Evolutionary conservation across 2,888 invertebrate species (phyloP).

Genomic region (Drosophila algonquin): DNA sequence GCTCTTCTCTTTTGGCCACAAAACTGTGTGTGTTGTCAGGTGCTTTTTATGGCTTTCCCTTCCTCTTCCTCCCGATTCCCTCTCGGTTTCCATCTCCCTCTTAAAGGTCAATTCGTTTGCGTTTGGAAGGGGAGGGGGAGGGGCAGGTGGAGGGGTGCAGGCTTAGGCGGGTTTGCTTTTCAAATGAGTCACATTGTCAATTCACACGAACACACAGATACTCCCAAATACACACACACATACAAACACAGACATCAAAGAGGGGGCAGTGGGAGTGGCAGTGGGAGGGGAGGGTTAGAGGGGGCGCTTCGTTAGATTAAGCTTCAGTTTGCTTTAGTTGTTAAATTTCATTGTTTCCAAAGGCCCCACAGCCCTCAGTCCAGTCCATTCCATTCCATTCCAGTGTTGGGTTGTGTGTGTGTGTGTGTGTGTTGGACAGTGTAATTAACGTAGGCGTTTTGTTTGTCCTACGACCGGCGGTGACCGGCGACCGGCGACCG

Average conservation of each 20-base stretch:
- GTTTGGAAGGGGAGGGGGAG: too few relatives aligned
- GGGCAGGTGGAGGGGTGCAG: too few relatives aligned
- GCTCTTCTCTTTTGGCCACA: conserved; percentile 29
- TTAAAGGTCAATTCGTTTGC: conserved; percentile 60
- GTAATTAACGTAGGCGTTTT: conserved; percentile 58
- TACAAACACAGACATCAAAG: conserved; percentile 21
- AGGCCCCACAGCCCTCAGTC: neutral
- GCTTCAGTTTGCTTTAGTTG: conserved; percentile 47
- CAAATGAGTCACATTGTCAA: too few relatives aligned
- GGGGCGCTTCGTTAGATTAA: conserved; percentile 8
- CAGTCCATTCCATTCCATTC: neutral
- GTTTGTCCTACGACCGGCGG: conserved; percentile 34
- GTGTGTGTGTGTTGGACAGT: conserved; percentile 37
- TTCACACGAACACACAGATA: neutral
- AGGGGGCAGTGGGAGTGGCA: neutral
- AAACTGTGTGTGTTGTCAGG: conserved; percentile 37
- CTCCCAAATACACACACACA: conserved; percentile 4
- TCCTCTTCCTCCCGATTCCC: neutral
- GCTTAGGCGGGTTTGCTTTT: too few relatives aligned
- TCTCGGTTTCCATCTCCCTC: conserved; percentile 8
- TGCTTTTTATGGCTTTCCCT: conserved; percentile 42
- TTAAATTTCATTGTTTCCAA: conserved; percentile 46
- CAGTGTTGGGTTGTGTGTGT: neutral
- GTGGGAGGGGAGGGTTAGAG: neutral
- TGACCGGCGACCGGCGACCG: neutral